Conservation (phyloP, 2,888 invertebrate genomes). For the Ceraclea dissimilis region DNA sequence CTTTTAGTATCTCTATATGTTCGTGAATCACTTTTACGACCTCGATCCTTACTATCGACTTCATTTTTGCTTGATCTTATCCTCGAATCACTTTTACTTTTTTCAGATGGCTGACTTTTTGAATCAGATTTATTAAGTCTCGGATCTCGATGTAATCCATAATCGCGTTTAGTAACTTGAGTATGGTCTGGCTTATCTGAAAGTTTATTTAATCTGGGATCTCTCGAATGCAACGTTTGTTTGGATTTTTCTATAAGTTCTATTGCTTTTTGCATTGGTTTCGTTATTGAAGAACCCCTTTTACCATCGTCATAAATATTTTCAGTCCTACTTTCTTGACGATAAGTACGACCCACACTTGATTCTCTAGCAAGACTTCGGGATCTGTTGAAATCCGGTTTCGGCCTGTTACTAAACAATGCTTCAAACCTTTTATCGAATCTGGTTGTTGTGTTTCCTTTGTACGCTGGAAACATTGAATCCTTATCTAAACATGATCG, state of each 20-base stretch:
- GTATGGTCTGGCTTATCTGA: neutral
- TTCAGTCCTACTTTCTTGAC: neutral
- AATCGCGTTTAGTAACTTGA: neutral
- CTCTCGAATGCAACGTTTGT: neutral
- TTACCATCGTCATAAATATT: no score
- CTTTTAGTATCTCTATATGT: no score
- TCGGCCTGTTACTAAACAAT: neutral
- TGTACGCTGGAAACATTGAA: neutral
- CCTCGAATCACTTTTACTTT: no score
- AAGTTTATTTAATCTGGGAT: neutral
- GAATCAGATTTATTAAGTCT: neutral
- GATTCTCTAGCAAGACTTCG: neutral
- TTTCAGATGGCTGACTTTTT: neutral
- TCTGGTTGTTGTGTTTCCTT: neutral
- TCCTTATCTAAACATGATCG: neutral
- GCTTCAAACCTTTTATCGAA: neutral
- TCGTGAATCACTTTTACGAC: neutral
- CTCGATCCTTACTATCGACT: neutral
- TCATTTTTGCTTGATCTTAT: no score
- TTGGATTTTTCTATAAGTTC: neutral
- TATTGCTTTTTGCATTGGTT: neutral
- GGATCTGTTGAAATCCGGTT: neutral
- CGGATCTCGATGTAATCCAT: neutral
- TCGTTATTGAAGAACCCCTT: neutral
- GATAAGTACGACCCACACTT: neutral